These are phyloP conservation scores for Chrysochloris asiatica DNA, from an alignment of 2,113 vertebrate species.

Conservation along the genomic window DNA sequence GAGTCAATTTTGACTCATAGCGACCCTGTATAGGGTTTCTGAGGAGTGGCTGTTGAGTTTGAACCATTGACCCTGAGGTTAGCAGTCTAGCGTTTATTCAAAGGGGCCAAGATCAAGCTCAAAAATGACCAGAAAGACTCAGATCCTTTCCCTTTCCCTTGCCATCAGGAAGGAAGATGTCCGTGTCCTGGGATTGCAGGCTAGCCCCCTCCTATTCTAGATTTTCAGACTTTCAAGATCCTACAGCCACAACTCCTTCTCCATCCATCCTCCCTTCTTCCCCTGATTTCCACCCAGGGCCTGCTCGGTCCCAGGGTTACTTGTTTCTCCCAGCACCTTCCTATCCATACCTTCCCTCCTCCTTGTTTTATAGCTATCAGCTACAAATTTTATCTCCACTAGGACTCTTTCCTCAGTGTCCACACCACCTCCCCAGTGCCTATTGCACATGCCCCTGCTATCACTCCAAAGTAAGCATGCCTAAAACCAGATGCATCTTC, in stretches of 20 bases:
- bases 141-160: no score
- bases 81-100: no score
- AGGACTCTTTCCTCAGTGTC: not conserved
- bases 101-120: not conserved
- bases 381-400: not conserved
- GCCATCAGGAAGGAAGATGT: not conserved
- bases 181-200: no score
- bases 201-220: not conserved
- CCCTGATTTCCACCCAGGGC: fast-evolving
- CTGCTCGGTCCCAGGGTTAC: not conserved
- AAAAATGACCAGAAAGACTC: not conserved
- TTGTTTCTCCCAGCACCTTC: no score
- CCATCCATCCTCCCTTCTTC: not conserved
- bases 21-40: no score
- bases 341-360: not conserved
- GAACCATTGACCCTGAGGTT: no score
- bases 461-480: not conserved
- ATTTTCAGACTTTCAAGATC: not conserved
- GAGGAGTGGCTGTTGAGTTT: no score
- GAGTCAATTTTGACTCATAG: no score
- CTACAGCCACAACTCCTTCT: not conserved
- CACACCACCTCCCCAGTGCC: no score
- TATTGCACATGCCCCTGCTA: no score
- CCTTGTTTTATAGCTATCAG: not conserved
- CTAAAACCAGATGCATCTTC: not conserved